Percentiles rank a stretch among this genome's conserved stretches.
These are phyloP conservation scores for Muraenolepis orangiensis DNA, from an alignment of 2,797 vertebrate genomes.

Conservation along the genomic window DNA sequence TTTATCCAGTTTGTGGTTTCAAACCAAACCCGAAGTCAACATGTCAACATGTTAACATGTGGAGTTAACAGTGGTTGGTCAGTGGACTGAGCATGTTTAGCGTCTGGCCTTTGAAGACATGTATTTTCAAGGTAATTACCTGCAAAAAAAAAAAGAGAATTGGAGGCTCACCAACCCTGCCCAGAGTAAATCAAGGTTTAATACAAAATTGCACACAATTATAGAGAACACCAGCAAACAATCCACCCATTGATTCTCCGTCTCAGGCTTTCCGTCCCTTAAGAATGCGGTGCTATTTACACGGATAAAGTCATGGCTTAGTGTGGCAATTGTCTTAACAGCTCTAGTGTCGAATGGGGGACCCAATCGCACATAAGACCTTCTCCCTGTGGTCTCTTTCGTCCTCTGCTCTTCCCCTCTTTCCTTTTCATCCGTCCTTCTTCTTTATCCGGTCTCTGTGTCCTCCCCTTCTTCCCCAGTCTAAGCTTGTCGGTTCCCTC, in stretches of 20 bases:
- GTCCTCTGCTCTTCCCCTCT: neutral
- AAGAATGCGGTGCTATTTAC: neutral
- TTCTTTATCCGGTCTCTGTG: neutral
- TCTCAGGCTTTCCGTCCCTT: slow-evolving; percentile 17
- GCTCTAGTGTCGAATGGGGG: slow-evolving; percentile 1
- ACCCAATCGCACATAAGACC: neutral
- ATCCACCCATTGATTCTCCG: slow-evolving; percentile 26
- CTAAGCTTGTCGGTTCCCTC: slow-evolving; percentile 25
- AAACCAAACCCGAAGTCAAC: too few species aligned
- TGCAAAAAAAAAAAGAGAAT: neutral
- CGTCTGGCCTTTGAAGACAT: neutral
- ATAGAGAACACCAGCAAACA: slow-evolving; percentile 34
- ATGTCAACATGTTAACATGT: too few species aligned
- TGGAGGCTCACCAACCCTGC: neutral
- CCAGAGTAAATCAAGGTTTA: neutral
- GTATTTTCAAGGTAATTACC: neutral
- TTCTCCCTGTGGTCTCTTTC: neutral
- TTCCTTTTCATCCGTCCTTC: neutral
- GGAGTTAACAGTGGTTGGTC: neutral
- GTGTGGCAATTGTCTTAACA: slow-evolving; percentile 21
- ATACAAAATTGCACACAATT: slow-evolving; percentile 15
- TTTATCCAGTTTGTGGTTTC: too few species aligned
- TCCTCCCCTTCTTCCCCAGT: slow-evolving; percentile 8
- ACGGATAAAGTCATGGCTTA: slow-evolving; percentile 24
- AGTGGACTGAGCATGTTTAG: neutral